Evolutionary conservation across 2,797 vertebrate genomes (phyloP), one percentile per base, ranked within the genome.

Genomic region (Pogonophryne albipinna): DNA sequence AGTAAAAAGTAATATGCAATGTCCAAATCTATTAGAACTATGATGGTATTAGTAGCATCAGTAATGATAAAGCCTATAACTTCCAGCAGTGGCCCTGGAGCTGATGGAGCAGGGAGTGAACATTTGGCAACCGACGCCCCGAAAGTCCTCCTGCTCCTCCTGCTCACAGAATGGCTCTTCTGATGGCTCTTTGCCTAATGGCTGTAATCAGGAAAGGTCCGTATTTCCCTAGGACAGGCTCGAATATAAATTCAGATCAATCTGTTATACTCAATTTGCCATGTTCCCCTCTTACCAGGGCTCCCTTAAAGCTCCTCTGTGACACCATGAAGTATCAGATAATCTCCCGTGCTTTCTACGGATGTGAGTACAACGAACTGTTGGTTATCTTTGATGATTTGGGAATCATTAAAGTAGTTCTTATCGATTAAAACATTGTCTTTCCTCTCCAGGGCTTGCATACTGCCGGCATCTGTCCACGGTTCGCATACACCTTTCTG

Each of bases 321-420:
- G 98, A 99, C 94, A 99, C 98, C 57, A 99, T 99, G 98, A 99
- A 99, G 94, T 99, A 99, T 92, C 98, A 99, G 93, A 99, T 99
- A 72, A 98, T 99, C 80, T 99, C 98, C 75, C 94, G 98, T 50
- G 98, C 98, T 11, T 99, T 99, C 92, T 99, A 99, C 10, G 98
- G 98, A 91, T 99, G 98, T 99, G 93, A 91, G 97, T 87, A 45
- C 16, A 55, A 67, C 56, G 19, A 14, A 3, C 31, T 50, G 5
- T 11, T 6, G 2, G 27, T 42, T 64, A 3, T 12, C 52, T 60
- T 58, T 45, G 4, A 66, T 67, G 11, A 71, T 14, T 70, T 27
- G 1, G 4, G 5, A 73, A 57, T 42, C 2, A 20, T 10, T 10
- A 20, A 38, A 38, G 34, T 38, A 0, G 16, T 13, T 53, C 16